Conservation (phyloP, 2,113 vertebrate genomes). For the Istiophorus platypterus region DNA sequence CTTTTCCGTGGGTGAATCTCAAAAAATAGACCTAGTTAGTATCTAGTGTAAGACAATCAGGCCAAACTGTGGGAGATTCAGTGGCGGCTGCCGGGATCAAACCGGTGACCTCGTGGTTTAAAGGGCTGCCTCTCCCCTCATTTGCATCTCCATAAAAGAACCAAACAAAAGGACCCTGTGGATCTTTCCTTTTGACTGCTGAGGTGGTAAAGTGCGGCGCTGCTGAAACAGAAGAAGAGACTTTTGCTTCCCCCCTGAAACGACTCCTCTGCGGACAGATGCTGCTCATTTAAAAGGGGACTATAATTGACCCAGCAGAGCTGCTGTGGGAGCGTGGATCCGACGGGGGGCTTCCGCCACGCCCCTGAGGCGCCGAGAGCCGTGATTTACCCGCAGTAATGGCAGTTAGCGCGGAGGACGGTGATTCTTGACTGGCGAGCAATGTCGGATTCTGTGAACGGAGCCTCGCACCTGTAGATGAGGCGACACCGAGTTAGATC, state of each 20-base stretch:
- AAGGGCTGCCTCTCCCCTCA: conserved; percentile 12
- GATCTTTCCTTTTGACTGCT: conserved; percentile 1
- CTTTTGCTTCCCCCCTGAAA: conserved; percentile 47
- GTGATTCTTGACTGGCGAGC: conserved; percentile 25
- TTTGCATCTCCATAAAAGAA: conserved; percentile 19
- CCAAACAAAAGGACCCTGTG: conserved; percentile 20
- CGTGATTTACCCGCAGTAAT: conserved; percentile 32
- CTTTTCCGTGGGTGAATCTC: neutral
- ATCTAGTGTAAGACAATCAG: neutral
- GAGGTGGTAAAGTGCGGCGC: conserved; percentile 18
- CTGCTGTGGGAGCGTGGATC: conserved; percentile 51
- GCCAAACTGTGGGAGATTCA: neutral
- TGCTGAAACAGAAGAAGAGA: conserved; percentile 31
- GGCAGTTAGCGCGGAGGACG: conserved; percentile 2
- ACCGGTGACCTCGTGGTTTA: conserved; percentile 40
- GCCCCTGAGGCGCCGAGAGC: conserved; percentile 23
- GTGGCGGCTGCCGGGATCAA: conserved; percentile 27
- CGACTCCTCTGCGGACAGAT: conserved; percentile 51
- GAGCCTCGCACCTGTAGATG: neutral
- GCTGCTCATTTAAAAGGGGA: conserved; percentile 59
- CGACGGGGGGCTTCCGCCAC: conserved; percentile 27
- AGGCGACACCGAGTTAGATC: conserved; percentile 9
- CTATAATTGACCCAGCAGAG: conserved; percentile 66
- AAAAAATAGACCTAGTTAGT: too few species aligned
- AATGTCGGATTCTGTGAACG: conserved; percentile 5